A percentile compares a stretch with the other conserved stretches of the same genome.
Evolutionary conservation across 2,797 vertebrate genomes (phyloP).

Genomic region (Sylvia borin): DNA sequence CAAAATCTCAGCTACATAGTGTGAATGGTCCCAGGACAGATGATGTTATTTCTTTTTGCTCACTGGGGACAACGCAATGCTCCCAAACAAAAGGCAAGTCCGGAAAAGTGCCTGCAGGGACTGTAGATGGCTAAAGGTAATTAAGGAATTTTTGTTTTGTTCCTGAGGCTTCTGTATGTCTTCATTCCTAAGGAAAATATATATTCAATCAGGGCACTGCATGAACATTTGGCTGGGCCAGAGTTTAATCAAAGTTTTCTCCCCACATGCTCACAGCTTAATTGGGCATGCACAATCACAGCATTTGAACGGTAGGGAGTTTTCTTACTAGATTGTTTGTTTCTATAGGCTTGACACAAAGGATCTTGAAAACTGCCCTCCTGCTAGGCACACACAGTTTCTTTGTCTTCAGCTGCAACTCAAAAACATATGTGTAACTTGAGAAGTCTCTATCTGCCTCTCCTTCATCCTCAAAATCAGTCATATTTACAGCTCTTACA

Average conservation of each 20-base stretch:
- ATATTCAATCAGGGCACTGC: neutral
- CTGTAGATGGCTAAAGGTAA: neutral
- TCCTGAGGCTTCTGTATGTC: neutral
- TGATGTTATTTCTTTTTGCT: neutral
- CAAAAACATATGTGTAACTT: neutral
- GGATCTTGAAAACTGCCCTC: neutral
- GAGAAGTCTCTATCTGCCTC: neutral
- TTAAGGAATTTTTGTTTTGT: neutral
- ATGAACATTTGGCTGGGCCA: neutral
- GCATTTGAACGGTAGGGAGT: fast-evolving
- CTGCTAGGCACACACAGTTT: neutral
- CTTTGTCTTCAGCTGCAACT: neutral
- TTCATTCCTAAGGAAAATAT: neutral
- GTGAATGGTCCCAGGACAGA: neutral
- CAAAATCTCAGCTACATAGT: neutral
- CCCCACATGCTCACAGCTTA: neutral
- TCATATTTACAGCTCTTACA: neutral
- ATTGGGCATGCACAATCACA: neutral
- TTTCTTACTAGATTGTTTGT: neutral
- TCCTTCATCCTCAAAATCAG: neutral
- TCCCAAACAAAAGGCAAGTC: neutral
- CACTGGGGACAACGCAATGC: neutral
- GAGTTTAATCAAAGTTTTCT: constrained; percentile 14
- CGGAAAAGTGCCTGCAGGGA: neutral
- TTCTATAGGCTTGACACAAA: neutral